A percentile compares a stretch with the other conserved stretches of the same genome.
These are phyloP conservation scores for Morus bassanus DNA, from an alignment of 2,797 vertebrate species.

Conservation along the genomic window DNA sequence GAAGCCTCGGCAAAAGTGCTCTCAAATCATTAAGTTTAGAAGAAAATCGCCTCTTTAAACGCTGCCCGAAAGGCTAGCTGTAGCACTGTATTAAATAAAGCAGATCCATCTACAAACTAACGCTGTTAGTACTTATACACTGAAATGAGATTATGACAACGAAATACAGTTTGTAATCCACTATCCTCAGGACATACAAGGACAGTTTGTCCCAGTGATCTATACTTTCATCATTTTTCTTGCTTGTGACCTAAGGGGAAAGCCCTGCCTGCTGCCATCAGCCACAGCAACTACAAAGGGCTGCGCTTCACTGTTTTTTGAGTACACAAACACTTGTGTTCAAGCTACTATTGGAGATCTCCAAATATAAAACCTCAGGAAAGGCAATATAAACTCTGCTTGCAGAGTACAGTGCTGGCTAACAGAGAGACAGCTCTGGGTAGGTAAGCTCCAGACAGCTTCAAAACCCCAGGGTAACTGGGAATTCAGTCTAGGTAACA, in stretches of 20 bases:
- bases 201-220: fast-evolving
- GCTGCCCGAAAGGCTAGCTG: neutral
- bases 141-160: neutral
- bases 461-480: neutral
- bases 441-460: neutral
- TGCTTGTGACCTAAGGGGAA: fast-evolving
- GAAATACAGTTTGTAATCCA: fast-evolving
- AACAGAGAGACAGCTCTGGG: neutral
- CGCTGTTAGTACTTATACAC: fast-evolving
- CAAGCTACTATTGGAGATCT: neutral
- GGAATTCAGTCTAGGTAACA: neutral
- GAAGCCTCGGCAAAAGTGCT: neutral
- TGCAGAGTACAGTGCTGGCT: neutral
- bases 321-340: neutral
- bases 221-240: fast-evolving
- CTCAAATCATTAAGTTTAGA: neutral
- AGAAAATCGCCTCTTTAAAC: neutral
- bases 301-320: fast-evolving
- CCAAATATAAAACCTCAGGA: neutral
- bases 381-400: neutral
- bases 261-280: neutral
- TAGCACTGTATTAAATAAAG: fast-evolving
- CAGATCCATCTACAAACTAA: neutral
- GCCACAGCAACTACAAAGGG: fast-evolving
- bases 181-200: fast-evolving